Base-by-base conservation (phyloP, 2,113 vertebrate species). In the Notechis scutatus region DNA sequence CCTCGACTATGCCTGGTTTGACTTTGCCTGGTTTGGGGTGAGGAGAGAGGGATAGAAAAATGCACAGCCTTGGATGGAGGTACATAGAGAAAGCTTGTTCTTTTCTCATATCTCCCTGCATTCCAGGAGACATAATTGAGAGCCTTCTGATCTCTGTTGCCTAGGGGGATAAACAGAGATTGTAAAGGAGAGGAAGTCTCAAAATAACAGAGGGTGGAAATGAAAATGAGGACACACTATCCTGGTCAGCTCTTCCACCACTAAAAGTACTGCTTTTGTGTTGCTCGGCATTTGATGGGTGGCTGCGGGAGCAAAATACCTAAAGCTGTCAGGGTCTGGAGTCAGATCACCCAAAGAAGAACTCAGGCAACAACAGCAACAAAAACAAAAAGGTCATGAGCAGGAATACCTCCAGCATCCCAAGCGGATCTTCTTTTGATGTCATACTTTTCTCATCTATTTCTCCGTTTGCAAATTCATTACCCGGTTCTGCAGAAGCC, bases 121-220 rank as follows among this genome's bases (percentile, higher is more conserved):
- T 93, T 87, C 88, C 92, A 64, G 89, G n/a, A 90, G n/a, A 64
- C 47, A 87, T 64, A 86, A 64, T 61, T 61, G 89, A 52, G 81
- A 42, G n/a, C 89, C 74, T 90, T 90, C 55, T 90, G 88, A 86
- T 39, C 74, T 52, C 12, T 9, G 4, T 26, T 85, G 69, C 88
- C 69, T 85, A 23, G 55, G 29, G 92, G 55, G 42, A 54, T 23
- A 61, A 56, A 64, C 7, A 0, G 6, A 6, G 21, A 54, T 64
- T 86, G 74, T 39, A 26, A 52, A 42, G 74, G 45, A 50, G 92
- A 64, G 45, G 81, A 29, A 90, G 55, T 24, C n/a, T 34, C 56
- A 88, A 85, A 92, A n/a, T 57, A 74, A 85, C 69, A 92, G 92
- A 29, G 15, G 55, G 52, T 85, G 42, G 14, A 29, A 90, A 87